phyloP scores from a whole-genome alignment of 2,888 invertebrate species.

The Branchellion lobata region DNA sequence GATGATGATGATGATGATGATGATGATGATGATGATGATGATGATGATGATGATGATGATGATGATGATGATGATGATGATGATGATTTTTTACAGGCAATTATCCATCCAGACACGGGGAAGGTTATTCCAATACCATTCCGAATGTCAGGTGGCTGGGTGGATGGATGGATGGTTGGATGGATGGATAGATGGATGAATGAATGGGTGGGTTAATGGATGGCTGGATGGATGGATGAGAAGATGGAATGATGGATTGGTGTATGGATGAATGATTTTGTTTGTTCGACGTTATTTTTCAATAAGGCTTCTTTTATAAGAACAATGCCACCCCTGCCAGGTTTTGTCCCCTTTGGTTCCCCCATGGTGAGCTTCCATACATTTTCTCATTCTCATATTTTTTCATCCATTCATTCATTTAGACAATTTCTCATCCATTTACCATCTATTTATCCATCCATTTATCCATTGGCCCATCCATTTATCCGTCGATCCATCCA shows the following conservation, averaged over 20 bases:
- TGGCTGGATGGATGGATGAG: no score
- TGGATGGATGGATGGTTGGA: no score
- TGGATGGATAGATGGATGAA: no score
- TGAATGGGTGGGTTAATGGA: no score
- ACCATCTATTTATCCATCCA: not conserved
- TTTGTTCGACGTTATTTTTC: no score
- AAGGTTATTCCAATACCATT: constrained; percentile 65
- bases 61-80: constrained; percentile 60
- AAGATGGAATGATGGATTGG: no score
- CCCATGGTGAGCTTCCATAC: constrained; percentile 59
- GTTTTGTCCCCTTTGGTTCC: constrained; percentile 65
- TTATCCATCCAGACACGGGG: constrained; percentile 64
- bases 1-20: constrained; percentile 59
- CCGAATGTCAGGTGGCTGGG: constrained; percentile 63
- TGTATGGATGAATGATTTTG: no score
- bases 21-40: constrained; percentile 58
- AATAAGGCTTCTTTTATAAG: constrained; percentile 46
- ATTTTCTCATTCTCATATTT: no score
- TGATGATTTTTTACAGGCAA: constrained; percentile 56
- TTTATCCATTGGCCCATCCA: not conserved
- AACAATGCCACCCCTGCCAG: no score
- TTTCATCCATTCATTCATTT: no score
- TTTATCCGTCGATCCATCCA: not conserved
- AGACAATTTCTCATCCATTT: not conserved
- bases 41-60: constrained; percentile 60